Percentiles rank a stretch among this genome's conserved stretches.
Conservation (phyloP, 1,140 invertebrate species). For the Drosophila paulistorum region DNA sequence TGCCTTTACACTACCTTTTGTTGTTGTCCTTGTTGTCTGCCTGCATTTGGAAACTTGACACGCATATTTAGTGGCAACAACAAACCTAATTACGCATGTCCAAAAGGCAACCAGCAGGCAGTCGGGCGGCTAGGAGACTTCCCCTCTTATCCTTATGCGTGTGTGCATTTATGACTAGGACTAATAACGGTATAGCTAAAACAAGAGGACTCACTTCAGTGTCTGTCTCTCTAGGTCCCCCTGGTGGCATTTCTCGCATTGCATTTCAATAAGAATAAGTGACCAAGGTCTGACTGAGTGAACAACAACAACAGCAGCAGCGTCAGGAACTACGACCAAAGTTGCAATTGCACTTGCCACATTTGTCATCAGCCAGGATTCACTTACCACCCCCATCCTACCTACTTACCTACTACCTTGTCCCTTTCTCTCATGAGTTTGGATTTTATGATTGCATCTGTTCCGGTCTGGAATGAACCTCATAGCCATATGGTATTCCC, state of each 20-base stretch:
- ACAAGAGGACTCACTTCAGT: slow-evolving; percentile 16
- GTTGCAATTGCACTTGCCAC: slow-evolving; percentile 36
- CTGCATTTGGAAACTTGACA: slow-evolving; percentile 67
- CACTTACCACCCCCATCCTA: not conserved
- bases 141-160: not conserved
- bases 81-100: slow-evolving; percentile 79
- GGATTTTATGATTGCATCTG: slow-evolving; percentile 70
- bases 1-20: not conserved
- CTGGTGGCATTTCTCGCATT: slow-evolving; percentile 11
- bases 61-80: slow-evolving; percentile 77
- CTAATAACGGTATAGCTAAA: slow-evolving; percentile 27
- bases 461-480: slow-evolving; percentile 38
- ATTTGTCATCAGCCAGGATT: slow-evolving; percentile 65
- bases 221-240: slow-evolving; percentile 5
- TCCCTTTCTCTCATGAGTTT: slow-evolving; percentile 30
- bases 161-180: slow-evolving; percentile 49
- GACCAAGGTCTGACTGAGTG: slow-evolving; percentile 10
- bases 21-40: not conserved
- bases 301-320: slow-evolving; percentile 4
- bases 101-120: slow-evolving; percentile 38
- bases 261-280: slow-evolving; percentile 59
- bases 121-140: not conserved
- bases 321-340: slow-evolving; percentile 25
- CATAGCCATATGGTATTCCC: slow-evolving; percentile 61
- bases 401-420: not conserved